Conservation (phyloP, 2,113 vertebrate genomes). For the Phainopepla nitens region DNA sequence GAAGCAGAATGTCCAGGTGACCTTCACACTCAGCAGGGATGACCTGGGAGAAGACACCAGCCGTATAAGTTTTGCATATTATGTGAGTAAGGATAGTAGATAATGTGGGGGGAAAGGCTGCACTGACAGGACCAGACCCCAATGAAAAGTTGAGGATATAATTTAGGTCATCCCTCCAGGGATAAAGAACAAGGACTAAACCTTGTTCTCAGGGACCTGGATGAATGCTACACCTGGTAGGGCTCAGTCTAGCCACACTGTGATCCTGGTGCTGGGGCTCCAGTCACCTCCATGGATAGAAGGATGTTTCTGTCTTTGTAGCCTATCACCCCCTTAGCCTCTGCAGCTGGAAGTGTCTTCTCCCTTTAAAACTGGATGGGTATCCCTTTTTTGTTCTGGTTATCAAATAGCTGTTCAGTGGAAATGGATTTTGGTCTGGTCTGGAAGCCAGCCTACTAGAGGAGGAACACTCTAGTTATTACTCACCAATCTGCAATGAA, state of each 20-base stretch:
- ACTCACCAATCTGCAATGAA: background rate
- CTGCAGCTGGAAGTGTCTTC: background rate
- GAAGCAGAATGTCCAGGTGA: slow-evolving; percentile 48
- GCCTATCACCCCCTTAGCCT: background rate
- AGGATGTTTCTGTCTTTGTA: background rate
- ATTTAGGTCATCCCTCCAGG: background rate
- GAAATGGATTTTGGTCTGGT: background rate
- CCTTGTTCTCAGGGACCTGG: background rate
- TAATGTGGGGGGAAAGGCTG: background rate
- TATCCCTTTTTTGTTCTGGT: background rate
- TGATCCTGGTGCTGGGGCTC: background rate
- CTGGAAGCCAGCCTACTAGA: background rate
- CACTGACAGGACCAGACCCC: background rate
- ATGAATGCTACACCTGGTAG: background rate
- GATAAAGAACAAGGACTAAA: too few relatives aligned
- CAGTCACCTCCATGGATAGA: background rate
- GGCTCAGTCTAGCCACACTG: background rate
- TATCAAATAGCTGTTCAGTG: background rate
- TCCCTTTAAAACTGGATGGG: background rate
- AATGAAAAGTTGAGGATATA: background rate
- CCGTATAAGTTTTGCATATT: slow-evolving; percentile 56
- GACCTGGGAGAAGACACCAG: slow-evolving; percentile 34
- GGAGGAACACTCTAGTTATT: background rate
- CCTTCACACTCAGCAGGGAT: slow-evolving; percentile 23
- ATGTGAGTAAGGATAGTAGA: slow-evolving; percentile 40